Evolutionary conservation across 2,113 vertebrate genomes (phyloP), one percentile per base, ranked within the genome.

Genomic region (Chelonoidis abingdonii): DNA sequence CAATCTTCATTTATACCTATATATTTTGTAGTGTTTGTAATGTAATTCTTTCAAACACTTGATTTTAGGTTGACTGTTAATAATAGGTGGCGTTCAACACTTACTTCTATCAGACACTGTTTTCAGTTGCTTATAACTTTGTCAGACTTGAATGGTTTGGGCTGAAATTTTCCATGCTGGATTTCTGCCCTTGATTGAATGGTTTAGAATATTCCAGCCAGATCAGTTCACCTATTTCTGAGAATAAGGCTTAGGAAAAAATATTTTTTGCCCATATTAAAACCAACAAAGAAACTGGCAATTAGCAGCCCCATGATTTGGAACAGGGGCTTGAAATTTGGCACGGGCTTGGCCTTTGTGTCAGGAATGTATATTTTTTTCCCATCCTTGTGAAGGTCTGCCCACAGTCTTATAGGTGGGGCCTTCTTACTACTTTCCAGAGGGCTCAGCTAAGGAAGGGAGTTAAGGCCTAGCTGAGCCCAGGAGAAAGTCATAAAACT

Each of bases 231-330:
- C 81, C 87, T 1, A 44, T 86, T 96, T 89, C 87, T 87, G 52
- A 90, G 41, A 93, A 49, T 0, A 0, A 7, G n/a, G 38, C 21
- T 72, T 5, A 76, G 54, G 65, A 72, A 47, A 5, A 80, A 21
- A 17, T 6, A 69, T 83, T 86, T 80, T 85, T 79, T 62, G 80
- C 56, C 6, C 31, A 65, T 65, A 16, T 65, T 65, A 65, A 65
- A 35, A 50, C 13, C 50, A 50, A 31, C 27, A 14, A 62, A 65
- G 31, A 62, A 31, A 62, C 27, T 29, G 27, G 29, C 59, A 65
- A 65, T 57, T 54, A 0, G 59, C 65, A 81, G 83, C 56, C 35
- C 49, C 56, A 35, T 96, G 89, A 88, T 95, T 97, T 94, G 89
- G 49, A 83, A 65, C 7, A 31, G 78, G 57, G 80, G 41, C 84